A percentile compares a stretch with the other conserved stretches of the same genome.
These are phyloP conservation scores for Heliconius erato DNA, from an alignment of 2,888 invertebrate species.

Conservation along the genomic window DNA sequence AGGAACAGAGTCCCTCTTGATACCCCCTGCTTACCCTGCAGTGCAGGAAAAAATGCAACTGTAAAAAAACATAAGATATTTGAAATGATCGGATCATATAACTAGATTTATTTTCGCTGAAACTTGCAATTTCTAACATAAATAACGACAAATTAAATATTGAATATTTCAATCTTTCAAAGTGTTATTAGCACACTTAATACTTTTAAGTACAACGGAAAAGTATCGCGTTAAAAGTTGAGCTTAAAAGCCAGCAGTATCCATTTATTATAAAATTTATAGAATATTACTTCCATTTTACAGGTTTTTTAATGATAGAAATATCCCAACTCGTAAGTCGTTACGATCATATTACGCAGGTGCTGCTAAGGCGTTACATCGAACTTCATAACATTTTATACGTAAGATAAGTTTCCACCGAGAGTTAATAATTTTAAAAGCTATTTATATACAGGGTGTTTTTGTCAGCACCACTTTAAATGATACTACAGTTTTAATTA, in stretches of 20 bases:
- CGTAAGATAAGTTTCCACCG: slow-evolving; percentile 13
- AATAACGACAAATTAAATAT: not conserved
- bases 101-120: too few species aligned
- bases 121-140: not conserved
- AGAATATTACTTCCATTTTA: slow-evolving; percentile 15
- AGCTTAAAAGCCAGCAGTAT: not conserved
- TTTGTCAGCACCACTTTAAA: too few species aligned
- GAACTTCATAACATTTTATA: slow-evolving; percentile 39
- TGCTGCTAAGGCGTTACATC: slow-evolving; percentile 27
- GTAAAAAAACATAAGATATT: not conserved
- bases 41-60: too few species aligned
- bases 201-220: slow-evolving; percentile 2
- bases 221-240: slow-evolving; percentile 20
- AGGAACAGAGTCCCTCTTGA: too few species aligned
- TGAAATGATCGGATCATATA: not conserved
- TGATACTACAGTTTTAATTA: too few species aligned
- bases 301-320: slow-evolving; percentile 27
- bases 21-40: too few species aligned
- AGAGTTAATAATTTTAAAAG: not conserved
- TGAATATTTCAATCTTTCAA: not conserved
- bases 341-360: slow-evolving; percentile 37
- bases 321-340: slow-evolving; percentile 27
- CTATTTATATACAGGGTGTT: not conserved
- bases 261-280: slow-evolving; percentile 25
- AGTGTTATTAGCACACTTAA: not conserved